Evolutionary conservation across 2,113 vertebrate genomes (phyloP), one percentile per base, ranked within the genome.

Genomic region (Dunckerocampus dactyliophorus): DNA sequence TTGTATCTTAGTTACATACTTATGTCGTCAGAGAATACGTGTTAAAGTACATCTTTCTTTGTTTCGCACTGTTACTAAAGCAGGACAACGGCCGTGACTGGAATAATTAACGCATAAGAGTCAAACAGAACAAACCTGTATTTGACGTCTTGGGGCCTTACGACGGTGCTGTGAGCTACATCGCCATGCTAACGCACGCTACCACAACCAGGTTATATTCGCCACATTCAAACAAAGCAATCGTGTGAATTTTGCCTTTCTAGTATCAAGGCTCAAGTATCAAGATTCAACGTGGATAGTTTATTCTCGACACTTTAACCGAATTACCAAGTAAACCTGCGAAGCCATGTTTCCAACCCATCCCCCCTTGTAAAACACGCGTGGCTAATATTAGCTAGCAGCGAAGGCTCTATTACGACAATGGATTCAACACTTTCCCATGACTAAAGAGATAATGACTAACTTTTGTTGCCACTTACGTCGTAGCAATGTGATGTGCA

Each of bases 351-450:
- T 17, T 8, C n/a, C 24, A n/a, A 11, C 9, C 47, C 8, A 42
- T 56, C 51, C 9, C 8, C 51, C 54, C 34, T 21, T 15, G 14
- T 13, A 19, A 46, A 24, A 28, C 39, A 20, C n/a, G 47, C 34
- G 19, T 9, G 0, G 57, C 42, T 14, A 3, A 62, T 42, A 24
- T 21, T 8, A 39, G 67, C 48, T 53, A 67, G 56, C 64, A 24
- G 1, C 1, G 22, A 48, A 75, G 67, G 61, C 71, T 68, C 14
- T 66, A 66, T 68, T 11, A 17, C 49, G 31, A 21, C 43, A 28
- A 22, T 47, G 55, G 8, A 14, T 9, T 19, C 21, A 13, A 47
- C 3, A 16, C 21, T 24, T 46, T 6, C 2, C 3, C 0, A 0
- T n/a, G 6, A 2, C 8, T 3, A 1, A 0, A 8, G 3, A 15